Percentiles rank a stretch among this genome's conserved stretches.
Evolutionary conservation across 2,888 invertebrate genomes (phyloP).

Genomic region (Drosophila quasianomalipes): DNA sequence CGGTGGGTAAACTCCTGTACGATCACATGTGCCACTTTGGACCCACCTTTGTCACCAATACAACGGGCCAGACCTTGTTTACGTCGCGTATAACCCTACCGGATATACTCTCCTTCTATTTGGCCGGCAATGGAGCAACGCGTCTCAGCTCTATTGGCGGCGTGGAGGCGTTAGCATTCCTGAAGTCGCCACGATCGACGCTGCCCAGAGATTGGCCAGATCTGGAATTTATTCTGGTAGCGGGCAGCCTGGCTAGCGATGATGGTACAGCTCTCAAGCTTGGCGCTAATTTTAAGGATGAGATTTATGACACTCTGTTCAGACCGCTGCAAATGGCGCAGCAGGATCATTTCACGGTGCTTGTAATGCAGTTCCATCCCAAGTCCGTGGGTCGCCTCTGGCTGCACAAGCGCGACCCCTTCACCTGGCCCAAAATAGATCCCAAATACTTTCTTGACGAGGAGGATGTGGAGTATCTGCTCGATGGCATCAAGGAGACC

Average conservation of each 20-base stretch:
- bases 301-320: slow-evolving; percentile 87
- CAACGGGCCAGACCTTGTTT: slow-evolving; percentile 76
- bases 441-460: slow-evolving; percentile 87
- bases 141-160: slow-evolving; percentile 87
- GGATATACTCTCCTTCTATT: slow-evolving; percentile 86
- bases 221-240: slow-evolving; percentile 88
- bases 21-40: slow-evolving; percentile 86
- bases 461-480: slow-evolving; percentile 86
- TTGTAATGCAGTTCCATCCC: slow-evolving; percentile 91
- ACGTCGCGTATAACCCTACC: slow-evolving; percentile 48
- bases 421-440: slow-evolving; percentile 87
- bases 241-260: slow-evolving; percentile 89
- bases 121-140: slow-evolving; percentile 83
- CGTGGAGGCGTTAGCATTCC: slow-evolving; percentile 89
- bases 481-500: slow-evolving; percentile 88
- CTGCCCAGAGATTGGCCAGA: slow-evolving; percentile 88
- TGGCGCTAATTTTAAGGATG: slow-evolving; percentile 87
- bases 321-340: slow-evolving; percentile 86
- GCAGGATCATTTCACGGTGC: slow-evolving; percentile 87
- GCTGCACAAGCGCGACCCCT: slow-evolving; percentile 89
- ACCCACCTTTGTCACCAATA: slow-evolving; percentile 83
- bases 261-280: slow-evolving; percentile 86
- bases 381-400: slow-evolving; percentile 90
- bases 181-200: slow-evolving; percentile 87
- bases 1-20: slow-evolving; percentile 89